These are phyloP conservation scores for Bombus soroeensis DNA, from an alignment of 1,140 invertebrate species.

Conservation along the genomic window DNA sequence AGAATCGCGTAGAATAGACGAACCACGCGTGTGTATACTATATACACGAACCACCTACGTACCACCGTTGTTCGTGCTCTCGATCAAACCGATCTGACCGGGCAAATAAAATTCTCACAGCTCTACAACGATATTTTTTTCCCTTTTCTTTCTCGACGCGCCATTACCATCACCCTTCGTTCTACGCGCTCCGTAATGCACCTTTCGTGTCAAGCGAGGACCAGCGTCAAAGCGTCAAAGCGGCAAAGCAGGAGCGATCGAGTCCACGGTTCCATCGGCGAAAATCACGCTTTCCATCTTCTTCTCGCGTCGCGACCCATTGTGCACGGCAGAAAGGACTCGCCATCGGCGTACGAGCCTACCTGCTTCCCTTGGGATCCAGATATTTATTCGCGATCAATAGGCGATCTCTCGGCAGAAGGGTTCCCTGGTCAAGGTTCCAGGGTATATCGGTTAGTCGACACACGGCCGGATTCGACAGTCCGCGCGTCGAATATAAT, in stretches of 20 bases:
- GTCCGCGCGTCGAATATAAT: conserved; percentile 50
- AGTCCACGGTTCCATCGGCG: background rate
- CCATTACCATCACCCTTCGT: background rate
- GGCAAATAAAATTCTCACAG: background rate
- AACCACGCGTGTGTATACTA: background rate
- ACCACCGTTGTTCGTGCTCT: background rate
- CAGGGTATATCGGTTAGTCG: conserved; percentile 36
- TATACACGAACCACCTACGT: no score
- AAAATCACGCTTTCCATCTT: background rate
- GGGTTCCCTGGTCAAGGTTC: conserved; percentile 44
- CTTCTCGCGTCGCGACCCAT: background rate
- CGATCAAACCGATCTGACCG: background rate
- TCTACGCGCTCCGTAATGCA: background rate
- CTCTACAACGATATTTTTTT: background rate
- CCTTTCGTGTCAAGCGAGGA: background rate
- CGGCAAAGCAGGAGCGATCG: background rate
- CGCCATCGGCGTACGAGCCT: no score
- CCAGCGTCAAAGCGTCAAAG: background rate
- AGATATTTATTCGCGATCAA: conserved; percentile 26
- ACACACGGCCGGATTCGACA: conserved; percentile 5
- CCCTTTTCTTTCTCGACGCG: background rate
- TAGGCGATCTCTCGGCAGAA: background rate
- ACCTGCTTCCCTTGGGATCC: background rate
- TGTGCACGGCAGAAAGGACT: background rate
- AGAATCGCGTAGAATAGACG: background rate